A percentile compares a stretch with the other conserved stretches of the same genome.
These are phyloP conservation scores for Macrobrachium nipponense DNA, from an alignment of 1,140 invertebrate genomes.

Conservation along the genomic window DNA sequence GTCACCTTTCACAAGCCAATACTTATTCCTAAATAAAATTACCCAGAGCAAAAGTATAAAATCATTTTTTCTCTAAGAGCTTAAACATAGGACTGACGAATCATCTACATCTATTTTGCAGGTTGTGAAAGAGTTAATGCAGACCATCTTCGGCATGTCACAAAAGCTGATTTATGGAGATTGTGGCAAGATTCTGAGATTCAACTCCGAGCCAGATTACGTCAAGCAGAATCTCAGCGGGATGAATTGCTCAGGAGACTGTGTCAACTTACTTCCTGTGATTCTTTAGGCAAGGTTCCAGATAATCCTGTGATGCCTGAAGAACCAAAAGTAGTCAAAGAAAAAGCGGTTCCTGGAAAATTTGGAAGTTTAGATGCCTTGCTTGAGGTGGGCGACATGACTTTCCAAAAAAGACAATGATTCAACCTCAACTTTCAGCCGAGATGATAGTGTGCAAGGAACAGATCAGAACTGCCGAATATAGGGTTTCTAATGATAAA, in stretches of 20 bases:
- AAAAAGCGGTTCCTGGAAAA: too few species aligned
- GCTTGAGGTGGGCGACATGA: too few species aligned
- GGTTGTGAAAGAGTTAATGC: conserved; percentile 42
- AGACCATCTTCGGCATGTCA: conserved; percentile 50
- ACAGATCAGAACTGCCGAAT: too few species aligned
- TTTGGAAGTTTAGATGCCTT: too few species aligned
- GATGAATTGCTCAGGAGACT: conserved; percentile 36
- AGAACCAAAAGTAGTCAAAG: background rate
- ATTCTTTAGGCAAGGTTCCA: background rate
- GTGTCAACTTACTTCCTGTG: background rate
- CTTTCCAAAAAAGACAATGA: too few species aligned
- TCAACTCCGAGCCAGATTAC: conserved; percentile 37
- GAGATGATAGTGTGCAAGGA: too few species aligned
- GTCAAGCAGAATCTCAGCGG: conserved; percentile 49
- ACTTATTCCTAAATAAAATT: too few species aligned
- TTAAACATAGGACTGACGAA: background rate
- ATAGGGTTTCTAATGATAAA: too few species aligned
- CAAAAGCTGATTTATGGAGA: conserved; percentile 51
- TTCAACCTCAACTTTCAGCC: too few species aligned
- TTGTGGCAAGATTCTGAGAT: conserved; percentile 55
- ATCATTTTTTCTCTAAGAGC: background rate
- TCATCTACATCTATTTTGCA: background rate
- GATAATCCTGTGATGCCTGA: conserved; percentile 18
- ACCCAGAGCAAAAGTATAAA: too few species aligned
- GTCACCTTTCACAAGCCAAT: too few species aligned